Evolutionary conservation across 2,113 vertebrate species (phyloP), one percentile per base, ranked within the genome.

Genomic region (Protomyctophum bolini): DNA sequence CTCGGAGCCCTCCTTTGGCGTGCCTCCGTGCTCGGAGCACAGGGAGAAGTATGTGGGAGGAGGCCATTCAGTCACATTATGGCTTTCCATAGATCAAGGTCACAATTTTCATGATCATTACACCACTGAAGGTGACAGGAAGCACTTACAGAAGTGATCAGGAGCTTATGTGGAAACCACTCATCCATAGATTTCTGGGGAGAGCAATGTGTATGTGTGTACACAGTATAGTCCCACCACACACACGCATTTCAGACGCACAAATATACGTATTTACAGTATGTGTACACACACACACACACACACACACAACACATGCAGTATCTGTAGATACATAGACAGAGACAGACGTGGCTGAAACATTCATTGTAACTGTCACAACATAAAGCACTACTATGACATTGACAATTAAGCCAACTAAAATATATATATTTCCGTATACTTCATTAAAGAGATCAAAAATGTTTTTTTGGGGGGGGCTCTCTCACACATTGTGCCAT

Each of bases 61-160:
- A 85, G 78, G 83, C 77, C 88, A 77, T 85, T 81, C 86, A 82
- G 79, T 90, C 90, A 90, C 89, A 87, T 92, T 91, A 92, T 85
- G 80, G 88, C 89, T 91, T 86, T 85, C 87, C 86, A 89, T 90
- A 91, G 91, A 91, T 92, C 90, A 92, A 92, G 91, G 90, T 92
- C 89, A 91, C 89, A 88, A 84, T 91, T 91, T 92, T 89, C 88
- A 90, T 89, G 89, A 91, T 92, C 89, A 90, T 91, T 92, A 92
- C 85, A 84, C 79, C 89, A 86, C 82, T 89, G 91, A 93, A 91
- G 90, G 91, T 92, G 91, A 93, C 89, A 87, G 88, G 87, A 85
- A 87, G 88, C 89, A 89, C 92, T 91, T 90, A 89, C 85, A 82
- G 89, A 88, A 91, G 87, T 86, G 86, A 90, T 90, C 90, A 89